Conservation (phyloP, 2,888 invertebrate species). For the Calliphora vomitoria region DNA sequence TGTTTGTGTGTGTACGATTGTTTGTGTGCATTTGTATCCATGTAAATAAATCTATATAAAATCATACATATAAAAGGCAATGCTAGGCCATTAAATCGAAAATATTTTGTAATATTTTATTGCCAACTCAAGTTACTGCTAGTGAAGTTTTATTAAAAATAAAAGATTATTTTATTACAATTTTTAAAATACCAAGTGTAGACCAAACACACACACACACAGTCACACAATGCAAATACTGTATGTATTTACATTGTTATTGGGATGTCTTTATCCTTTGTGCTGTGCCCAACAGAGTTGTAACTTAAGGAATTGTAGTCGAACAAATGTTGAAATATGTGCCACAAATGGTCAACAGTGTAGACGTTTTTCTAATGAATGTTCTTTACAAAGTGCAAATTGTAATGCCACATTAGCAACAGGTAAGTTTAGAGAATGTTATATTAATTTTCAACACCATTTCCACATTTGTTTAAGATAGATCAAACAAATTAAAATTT, state of each 20-base stretch:
- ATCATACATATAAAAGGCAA: slow-evolving; percentile 46
- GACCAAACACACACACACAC: not conserved
- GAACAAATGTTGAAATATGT: slow-evolving; percentile 57
- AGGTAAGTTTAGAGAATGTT: slow-evolving; percentile 48
- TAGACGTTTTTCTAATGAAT: slow-evolving; percentile 63
- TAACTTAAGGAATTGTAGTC: slow-evolving; percentile 52
- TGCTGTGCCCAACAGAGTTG: slow-evolving; percentile 38
- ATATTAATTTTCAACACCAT: slow-evolving; percentile 20
- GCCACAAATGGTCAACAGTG: slow-evolving; percentile 57
- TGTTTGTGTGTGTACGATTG: not conserved
- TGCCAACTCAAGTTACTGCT: slow-evolving; percentile 18
- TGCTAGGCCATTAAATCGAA: slow-evolving; percentile 44
- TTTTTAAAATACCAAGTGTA: slow-evolving; percentile 9
- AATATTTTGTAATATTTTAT: slow-evolving; percentile 66
- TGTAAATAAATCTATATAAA: slow-evolving; percentile 4
- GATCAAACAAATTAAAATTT: not conserved
- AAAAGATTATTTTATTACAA: slow-evolving; percentile 35
- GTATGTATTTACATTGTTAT: slow-evolving; percentile 37
- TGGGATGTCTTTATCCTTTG: slow-evolving; percentile 41
- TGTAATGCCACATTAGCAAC: slow-evolving; percentile 68
- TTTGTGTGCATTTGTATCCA: not conserved
- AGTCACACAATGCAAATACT: slow-evolving; percentile 46
- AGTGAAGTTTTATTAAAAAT: slow-evolving; percentile 32
- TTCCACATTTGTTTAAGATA: not conserved
- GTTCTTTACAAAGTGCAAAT: slow-evolving; percentile 60